These are phyloP conservation scores for Philereme transversata DNA, from an alignment of 2,888 invertebrate species.

Conservation along the genomic window DNA sequence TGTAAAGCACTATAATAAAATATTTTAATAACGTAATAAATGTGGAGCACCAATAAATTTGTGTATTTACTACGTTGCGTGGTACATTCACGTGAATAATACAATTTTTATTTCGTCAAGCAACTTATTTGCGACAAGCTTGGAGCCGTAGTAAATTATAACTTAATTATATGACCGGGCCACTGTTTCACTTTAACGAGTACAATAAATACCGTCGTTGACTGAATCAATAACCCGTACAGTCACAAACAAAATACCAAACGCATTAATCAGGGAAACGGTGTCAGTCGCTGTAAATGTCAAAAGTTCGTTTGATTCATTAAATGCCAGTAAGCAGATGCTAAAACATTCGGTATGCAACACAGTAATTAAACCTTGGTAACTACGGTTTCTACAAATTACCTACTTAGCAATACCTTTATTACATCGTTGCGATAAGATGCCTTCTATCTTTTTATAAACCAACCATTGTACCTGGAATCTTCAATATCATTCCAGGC, in stretches of 20 bases:
- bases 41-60: conserved; percentile 63
- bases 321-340: conserved; percentile 5
- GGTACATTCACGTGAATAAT: conserved; percentile 61
- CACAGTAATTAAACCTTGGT: background rate
- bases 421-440: too few relatives aligned
- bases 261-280: conserved; percentile 26
- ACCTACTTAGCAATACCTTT: too few relatives aligned
- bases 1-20: conserved; percentile 51
- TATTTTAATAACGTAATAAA: conserved; percentile 46
- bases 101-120: conserved; percentile 66
- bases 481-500: too few relatives aligned
- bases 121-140: conserved; percentile 73
- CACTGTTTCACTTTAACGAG: conserved; percentile 64
- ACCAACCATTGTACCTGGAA: too few relatives aligned
- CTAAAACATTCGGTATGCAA: background rate
- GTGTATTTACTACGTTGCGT: conserved; percentile 70
- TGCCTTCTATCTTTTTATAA: too few relatives aligned
- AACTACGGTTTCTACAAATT: too few relatives aligned
- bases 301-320: conserved; percentile 20
- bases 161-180: conserved; percentile 68
- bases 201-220: conserved; percentile 51
- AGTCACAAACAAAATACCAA: conserved; percentile 31
- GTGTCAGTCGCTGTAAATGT: conserved; percentile 26
- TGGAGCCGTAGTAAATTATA: conserved; percentile 65
- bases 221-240: conserved; percentile 48